A percentile compares a stretch with the other conserved stretches of the same genome.
phyloP scores from a whole-genome alignment of 2,113 vertebrate genomes.

The Podarcis raffonei region DNA sequence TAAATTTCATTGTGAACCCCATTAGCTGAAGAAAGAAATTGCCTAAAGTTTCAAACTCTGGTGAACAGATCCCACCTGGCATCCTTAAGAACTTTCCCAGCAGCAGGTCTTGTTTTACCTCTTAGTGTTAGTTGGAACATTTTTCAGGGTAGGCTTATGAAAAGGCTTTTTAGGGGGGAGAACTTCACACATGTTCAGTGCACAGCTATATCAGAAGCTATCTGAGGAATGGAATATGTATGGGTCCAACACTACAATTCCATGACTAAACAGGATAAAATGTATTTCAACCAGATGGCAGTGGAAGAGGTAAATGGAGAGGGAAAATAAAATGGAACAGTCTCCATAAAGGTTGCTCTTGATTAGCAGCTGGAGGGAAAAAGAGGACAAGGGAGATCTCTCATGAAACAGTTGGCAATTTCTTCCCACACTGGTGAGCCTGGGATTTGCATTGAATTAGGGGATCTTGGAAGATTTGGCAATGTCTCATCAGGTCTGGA shows the following conservation, averaged over 20 bases:
- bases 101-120: conserved; percentile 16
- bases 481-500: background rate
- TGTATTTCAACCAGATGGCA: background rate
- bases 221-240: background rate
- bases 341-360: background rate
- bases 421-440: background rate
- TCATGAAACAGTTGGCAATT: background rate
- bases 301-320: background rate
- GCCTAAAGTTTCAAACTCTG: conserved; percentile 21
- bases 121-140: background rate
- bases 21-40: conserved; percentile 38
- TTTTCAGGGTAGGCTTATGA: background rate
- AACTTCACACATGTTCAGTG: background rate
- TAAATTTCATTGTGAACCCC: conserved; percentile 11
- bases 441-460: background rate
- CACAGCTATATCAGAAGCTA: background rate
- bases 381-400: background rate
- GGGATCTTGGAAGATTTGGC: background rate
- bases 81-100: conserved; percentile 11
- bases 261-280: background rate
- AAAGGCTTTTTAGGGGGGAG: background rate
- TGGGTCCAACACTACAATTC: background rate
- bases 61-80: conserved; percentile 20
- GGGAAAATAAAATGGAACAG: background rate
- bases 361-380: background rate